phyloP scores from a whole-genome alignment of 2,888 invertebrate species.

The Hypsopygia costalis region DNA sequence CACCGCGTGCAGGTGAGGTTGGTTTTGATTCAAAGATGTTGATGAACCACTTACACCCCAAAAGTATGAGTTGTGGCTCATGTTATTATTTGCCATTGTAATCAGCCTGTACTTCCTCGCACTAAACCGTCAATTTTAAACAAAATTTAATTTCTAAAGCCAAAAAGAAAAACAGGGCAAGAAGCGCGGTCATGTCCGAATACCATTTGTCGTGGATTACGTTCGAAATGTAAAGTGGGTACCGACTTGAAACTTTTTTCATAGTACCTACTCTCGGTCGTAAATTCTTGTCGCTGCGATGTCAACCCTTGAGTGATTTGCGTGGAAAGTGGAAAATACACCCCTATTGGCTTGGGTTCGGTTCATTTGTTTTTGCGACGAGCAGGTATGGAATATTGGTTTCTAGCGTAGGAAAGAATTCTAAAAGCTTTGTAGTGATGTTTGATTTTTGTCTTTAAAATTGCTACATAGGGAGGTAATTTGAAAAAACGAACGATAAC shows the following conservation, averaged over 20 bases:
- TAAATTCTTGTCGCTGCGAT: slow-evolving; percentile 40
- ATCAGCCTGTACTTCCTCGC: too few species aligned
- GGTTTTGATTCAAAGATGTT: too few species aligned
- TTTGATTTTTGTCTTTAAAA: too few species aligned
- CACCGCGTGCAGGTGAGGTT: too few species aligned
- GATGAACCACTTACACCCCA: too few species aligned
- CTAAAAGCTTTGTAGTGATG: too few species aligned
- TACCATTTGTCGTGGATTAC: slow-evolving; percentile 52
- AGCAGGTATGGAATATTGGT: slow-evolving; percentile 1
- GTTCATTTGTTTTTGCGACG: slow-evolving; percentile 7
- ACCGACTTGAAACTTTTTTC: slow-evolving; percentile 45
- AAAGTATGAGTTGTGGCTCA: too few species aligned
- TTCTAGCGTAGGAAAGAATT: too few species aligned
- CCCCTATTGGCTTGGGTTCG: slow-evolving; percentile 5
- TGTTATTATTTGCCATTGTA: too few species aligned
- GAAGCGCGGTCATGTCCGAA: slow-evolving; percentile 38
- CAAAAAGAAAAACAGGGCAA: slow-evolving; percentile 3
- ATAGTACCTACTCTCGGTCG: slow-evolving; percentile 30
- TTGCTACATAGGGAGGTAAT: too few species aligned
- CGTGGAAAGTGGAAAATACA: slow-evolving; percentile 13
- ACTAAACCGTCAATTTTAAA: slow-evolving; percentile 6
- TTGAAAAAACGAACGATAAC: too few species aligned
- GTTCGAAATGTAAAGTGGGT: slow-evolving; percentile 51
- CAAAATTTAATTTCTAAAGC: slow-evolving; percentile 7
- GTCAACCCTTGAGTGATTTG: slow-evolving; percentile 44